A percentile compares a stretch with the other conserved stretches of the same genome.
These are phyloP conservation scores for Lordiphosa andalusiaca DNA, from an alignment of 2,888 invertebrate species.

Conservation along the genomic window DNA sequence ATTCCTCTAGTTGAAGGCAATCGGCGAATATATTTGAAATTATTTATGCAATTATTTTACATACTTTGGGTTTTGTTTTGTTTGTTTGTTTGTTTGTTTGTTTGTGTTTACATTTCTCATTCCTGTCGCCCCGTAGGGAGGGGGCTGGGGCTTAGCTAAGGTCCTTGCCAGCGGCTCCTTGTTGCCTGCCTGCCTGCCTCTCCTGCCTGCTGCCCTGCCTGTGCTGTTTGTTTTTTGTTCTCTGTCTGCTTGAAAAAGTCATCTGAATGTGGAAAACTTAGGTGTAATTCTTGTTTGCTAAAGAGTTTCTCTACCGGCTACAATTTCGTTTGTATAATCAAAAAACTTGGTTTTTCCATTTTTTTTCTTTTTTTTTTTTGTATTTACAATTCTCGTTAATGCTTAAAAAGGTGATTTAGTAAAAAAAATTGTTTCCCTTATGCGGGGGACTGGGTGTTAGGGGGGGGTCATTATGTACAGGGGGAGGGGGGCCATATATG, in stretches of 20 bases:
- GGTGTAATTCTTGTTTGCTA: slow-evolving; percentile 65
- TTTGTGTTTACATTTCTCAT: too few species aligned
- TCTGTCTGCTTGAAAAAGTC: slow-evolving; percentile 57
- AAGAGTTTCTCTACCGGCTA: slow-evolving; percentile 40
- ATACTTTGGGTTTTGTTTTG: slow-evolving; percentile 46
- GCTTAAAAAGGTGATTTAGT: slow-evolving; percentile 40
- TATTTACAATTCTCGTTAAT: slow-evolving; percentile 3
- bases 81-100: slow-evolving; percentile 57
- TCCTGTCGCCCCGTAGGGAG: too few species aligned
- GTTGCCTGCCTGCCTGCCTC: too few species aligned
- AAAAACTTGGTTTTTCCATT: slow-evolving; percentile 20
- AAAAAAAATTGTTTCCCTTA: slow-evolving; percentile 51
- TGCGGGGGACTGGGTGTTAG: too few species aligned
- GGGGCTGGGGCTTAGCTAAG: too few species aligned
- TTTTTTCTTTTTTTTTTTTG: slow-evolving; percentile 6
- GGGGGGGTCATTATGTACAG: background rate
- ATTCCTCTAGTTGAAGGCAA: slow-evolving; percentile 81
- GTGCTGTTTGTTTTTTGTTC: slow-evolving; percentile 32
- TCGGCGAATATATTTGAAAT: slow-evolving; percentile 80
- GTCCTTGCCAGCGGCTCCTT: too few species aligned
- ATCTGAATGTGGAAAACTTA: slow-evolving; percentile 71
- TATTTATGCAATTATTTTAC: slow-evolving; percentile 77
- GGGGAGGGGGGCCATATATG: slow-evolving; percentile 10
- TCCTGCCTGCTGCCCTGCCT: too few species aligned
- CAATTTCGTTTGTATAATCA: slow-evolving; percentile 17